Base-by-base conservation (phyloP, 2,797 vertebrate species). In the Tolypeutes matacus region DNA sequence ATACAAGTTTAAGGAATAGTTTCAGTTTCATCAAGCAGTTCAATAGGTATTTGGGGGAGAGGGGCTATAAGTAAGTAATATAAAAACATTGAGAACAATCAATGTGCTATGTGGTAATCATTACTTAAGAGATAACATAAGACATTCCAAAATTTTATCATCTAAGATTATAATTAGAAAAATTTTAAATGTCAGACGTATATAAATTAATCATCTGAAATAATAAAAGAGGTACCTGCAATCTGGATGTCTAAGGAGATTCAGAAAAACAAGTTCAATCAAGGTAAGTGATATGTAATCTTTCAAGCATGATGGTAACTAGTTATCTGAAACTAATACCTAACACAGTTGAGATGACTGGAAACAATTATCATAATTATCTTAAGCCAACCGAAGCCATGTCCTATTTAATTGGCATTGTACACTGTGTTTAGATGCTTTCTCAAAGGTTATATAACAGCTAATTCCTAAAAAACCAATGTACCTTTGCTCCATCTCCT, bases 401-500 rank as follows among this genome's bases (percentile, higher is more conserved):
- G 88, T 81, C 18, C 10, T 17, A 86, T 42, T 85, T 76, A 87
- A 56, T 53, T 53, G 56, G 53, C 46, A 78, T 8, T n/a, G 3
- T 5, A 51, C 2, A 72, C 13, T 51, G 9, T 73, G 39, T 86
- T 81, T 62, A 69, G 42, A n/a, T 75, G 27, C 27, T 70, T 77
- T 81, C 78, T 76, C 46, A 80, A 80, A 93, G 34, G 14, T 69
- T 56, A 94, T 23, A n/a, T 72, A 58, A 94, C 76, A 90, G 80
- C 46, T 7, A 36, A 80, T 12, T 56, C 6, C 20, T 21, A 56
- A 56, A 46, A 91, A 90, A 84, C 46, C 13, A n/a, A 87, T 7
- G 64, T 72, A 80, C 21, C 20, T 93, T 49, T 93, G 58, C 13
- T 75, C 46, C 7, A 42, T 72, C 83, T 87, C 64, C 42, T 13